phyloP scores from a whole-genome alignment of 2,797 vertebrate genomes.

The Scyliorhinus canicula region DNA sequence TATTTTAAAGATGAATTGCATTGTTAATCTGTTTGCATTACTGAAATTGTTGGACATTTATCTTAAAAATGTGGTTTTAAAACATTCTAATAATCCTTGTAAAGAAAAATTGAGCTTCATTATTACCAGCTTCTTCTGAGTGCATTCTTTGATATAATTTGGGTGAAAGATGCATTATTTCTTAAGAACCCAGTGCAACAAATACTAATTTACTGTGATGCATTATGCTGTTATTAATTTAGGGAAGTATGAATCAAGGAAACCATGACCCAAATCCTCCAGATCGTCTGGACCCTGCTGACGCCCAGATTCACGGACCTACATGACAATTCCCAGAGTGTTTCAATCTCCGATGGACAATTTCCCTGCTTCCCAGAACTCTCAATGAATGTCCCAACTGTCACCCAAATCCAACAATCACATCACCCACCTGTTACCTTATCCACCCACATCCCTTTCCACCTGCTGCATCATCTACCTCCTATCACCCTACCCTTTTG shows the following conservation, averaged over 20 bases:
- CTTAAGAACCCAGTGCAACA: not conserved
- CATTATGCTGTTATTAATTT: not conserved
- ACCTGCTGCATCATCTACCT: no score
- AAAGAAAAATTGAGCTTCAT: not conserved
- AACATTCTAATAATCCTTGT: not conserved
- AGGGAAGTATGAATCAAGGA: not conserved
- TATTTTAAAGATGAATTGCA: not conserved
- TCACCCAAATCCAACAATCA: no score
- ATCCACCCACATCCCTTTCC: no score
- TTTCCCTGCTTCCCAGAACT: no score
- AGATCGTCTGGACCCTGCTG: no score
- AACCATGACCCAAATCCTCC: no score
- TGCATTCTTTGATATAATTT: not conserved
- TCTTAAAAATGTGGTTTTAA: not conserved
- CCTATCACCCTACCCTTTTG: no score
- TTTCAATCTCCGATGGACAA: no score
- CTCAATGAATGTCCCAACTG: no score
- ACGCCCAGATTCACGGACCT: no score
- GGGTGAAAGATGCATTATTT: not conserved
- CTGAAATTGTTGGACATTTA: slow-evolving; percentile 21
- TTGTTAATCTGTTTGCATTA: slow-evolving; percentile 2
- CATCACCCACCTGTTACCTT: no score
- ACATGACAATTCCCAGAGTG: no score
- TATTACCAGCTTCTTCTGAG: not conserved
- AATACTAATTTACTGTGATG: not conserved